phyloP scores from a whole-genome alignment of 2,797 vertebrate genomes.

The Pyrrhura leucotis region DNA sequence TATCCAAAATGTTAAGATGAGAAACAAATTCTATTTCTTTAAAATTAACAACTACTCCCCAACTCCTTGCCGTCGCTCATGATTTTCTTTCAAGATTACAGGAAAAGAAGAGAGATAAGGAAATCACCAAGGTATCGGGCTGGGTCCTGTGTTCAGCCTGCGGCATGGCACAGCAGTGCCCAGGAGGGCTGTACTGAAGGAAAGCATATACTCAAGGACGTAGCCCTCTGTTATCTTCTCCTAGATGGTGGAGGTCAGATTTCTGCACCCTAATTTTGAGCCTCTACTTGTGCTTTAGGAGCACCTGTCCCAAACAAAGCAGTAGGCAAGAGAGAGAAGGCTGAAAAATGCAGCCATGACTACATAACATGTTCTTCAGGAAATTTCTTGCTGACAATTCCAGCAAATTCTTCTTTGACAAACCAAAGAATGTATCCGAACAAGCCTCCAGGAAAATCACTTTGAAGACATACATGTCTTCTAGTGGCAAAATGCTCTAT shows the following conservation, averaged over 20 bases:
- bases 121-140: background rate
- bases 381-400: background rate
- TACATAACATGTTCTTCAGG: background rate
- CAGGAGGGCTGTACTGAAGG: background rate
- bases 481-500: background rate
- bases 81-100: background rate
- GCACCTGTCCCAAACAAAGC: background rate
- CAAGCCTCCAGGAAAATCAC: background rate
- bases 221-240: background rate
- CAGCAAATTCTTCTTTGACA: background rate
- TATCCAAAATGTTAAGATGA: background rate
- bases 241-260: background rate
- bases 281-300: background rate
- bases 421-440: background rate
- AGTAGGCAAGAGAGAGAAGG: background rate
- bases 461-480: background rate
- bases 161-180: background rate
- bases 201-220: background rate
- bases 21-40: background rate
- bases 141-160: background rate
- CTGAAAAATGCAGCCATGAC: background rate
- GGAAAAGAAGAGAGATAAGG: background rate
- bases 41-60: background rate
- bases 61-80: background rate
- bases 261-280: background rate